Percentiles rank a stretch among this genome's conserved stretches.
Conservation (phyloP, 2,888 invertebrate genomes). For the Eupithecia exiguata region DNA sequence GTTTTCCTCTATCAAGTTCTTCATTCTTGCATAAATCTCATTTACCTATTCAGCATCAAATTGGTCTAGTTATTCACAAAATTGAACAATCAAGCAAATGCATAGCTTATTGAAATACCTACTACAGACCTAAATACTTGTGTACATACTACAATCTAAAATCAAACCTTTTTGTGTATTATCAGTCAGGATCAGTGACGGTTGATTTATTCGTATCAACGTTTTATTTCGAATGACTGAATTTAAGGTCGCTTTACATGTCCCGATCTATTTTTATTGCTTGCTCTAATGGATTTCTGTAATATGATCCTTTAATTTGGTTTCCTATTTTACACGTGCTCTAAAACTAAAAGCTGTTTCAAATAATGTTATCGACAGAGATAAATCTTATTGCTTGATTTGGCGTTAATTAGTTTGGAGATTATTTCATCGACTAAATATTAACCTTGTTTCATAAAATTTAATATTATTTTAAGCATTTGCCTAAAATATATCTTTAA, state of each 20-base stretch:
- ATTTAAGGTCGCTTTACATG: constrained; percentile 58
- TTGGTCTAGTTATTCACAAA: no score
- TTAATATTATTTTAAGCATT: no score
- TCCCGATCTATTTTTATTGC: constrained; percentile 77
- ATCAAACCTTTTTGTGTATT: constrained; percentile 31
- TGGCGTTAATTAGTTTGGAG: constrained; percentile 22
- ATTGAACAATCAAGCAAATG: no score
- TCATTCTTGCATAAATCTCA: no score
- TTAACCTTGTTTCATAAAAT: no score
- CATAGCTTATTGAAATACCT: no score
- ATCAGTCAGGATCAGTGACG: constrained; percentile 50
- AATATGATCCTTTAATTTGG: constrained; percentile 77
- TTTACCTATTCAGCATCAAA: no score
- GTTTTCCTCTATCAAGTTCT: no score
- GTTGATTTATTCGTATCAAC: constrained; percentile 50
- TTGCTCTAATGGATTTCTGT: constrained; percentile 80
- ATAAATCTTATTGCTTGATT: constrained; percentile 53
- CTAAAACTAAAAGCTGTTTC: constrained; percentile 58
- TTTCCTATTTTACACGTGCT: constrained; percentile 69
- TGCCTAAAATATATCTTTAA: no score
- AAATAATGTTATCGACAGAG: constrained; percentile 47
- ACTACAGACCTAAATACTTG: no score
- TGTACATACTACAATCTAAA: background rate
- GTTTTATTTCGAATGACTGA: constrained; percentile 73
- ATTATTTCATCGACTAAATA: background rate